phyloP scores from a whole-genome alignment of 2,888 invertebrate species.

The Trachelus iudaicus region DNA sequence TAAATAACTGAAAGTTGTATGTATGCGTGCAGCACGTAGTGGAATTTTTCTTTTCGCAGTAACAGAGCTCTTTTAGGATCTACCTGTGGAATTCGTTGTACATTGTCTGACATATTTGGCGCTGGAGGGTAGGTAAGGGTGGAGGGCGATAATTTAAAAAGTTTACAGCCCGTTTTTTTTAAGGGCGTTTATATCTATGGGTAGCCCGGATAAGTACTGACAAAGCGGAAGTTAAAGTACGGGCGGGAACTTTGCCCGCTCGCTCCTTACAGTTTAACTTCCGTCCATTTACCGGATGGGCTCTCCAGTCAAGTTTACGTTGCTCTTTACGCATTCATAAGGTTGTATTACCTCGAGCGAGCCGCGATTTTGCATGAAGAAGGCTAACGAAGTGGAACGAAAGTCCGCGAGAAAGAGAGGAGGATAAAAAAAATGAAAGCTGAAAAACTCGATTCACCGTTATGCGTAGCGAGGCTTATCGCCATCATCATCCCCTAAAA shows the following conservation, averaged over 20 bases:
- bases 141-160: background rate
- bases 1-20: background rate
- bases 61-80: background rate
- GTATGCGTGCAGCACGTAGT: background rate
- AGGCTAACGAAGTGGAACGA: background rate
- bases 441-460: background rate
- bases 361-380: background rate
- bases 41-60: background rate
- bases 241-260: background rate
- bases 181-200: background rate
- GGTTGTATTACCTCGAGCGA: conserved; percentile 38
- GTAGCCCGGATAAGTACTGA: background rate
- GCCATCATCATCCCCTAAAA: conserved; percentile 13
- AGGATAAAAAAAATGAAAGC: background rate
- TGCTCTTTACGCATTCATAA: conserved; percentile 57
- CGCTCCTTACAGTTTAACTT: background rate
- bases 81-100: background rate
- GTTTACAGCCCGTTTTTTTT: background rate
- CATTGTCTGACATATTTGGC: background rate
- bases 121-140: background rate
- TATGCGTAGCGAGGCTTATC: conserved; percentile 15
- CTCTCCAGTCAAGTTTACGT: conserved; percentile 34
- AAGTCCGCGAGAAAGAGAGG: conserved; percentile 11
- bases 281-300: background rate
- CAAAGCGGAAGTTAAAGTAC: background rate